Percentiles rank a stretch among this genome's conserved stretches.
Conservation (phyloP, 2,888 invertebrate species). For the Agrypnus murinus region DNA sequence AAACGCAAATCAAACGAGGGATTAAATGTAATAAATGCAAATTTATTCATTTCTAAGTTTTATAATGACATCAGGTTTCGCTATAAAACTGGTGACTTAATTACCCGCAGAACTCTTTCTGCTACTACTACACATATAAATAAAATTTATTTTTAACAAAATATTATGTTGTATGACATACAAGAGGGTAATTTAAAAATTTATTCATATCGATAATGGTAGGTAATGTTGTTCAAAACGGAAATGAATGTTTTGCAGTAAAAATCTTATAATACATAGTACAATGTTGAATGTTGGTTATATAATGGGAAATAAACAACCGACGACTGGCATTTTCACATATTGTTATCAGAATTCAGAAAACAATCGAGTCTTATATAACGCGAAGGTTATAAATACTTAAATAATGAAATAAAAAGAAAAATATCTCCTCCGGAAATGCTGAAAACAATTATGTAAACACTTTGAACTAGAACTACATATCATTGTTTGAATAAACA, state of each 20-base stretch:
- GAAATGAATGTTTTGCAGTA: too few species aligned
- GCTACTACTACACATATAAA: too few species aligned
- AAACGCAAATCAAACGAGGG: not conserved
- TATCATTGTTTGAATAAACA: conserved; percentile 6
- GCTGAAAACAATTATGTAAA: not conserved
- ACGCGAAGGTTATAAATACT: conserved; percentile 23
- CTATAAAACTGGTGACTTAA: conserved; percentile 16
- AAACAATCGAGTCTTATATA: conserved; percentile 19
- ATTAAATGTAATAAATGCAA: conserved; percentile 12
- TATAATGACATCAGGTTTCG: conserved; percentile 11
- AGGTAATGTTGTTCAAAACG: too few species aligned
- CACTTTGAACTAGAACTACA: conserved; percentile 13
- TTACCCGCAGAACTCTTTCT: conserved; percentile 30
- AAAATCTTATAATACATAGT: too few species aligned
- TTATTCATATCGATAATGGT: not conserved
- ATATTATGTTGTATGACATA: conserved; percentile 5
- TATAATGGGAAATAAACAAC: too few species aligned
- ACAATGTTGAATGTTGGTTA: too few species aligned
- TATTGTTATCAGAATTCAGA: not conserved
- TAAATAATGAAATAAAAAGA: conserved; percentile 6
- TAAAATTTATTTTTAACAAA: too few species aligned
- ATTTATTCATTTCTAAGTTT: conserved; percentile 12
- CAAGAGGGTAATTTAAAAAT: conserved; percentile 31
- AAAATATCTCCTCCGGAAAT: too few species aligned
- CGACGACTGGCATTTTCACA: too few species aligned